Percentiles rank a stretch among this genome's conserved stretches.
Conservation (phyloP, 2,797 vertebrate species). For the Diplodus sargus region DNA sequence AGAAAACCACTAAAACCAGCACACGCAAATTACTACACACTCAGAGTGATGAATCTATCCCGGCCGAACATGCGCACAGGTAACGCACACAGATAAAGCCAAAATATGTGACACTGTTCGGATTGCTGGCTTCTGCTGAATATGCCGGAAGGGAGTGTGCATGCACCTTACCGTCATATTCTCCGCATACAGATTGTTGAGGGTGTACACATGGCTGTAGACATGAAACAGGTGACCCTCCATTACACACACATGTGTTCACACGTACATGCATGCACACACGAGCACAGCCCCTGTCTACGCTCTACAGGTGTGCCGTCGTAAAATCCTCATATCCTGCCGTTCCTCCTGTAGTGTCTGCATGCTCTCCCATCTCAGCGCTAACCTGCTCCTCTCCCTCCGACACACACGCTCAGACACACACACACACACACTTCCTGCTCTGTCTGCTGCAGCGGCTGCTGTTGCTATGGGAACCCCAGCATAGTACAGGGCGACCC, state of each 20-base stretch:
- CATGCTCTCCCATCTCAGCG: conserved; percentile 76
- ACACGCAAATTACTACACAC: neutral
- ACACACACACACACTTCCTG: conserved; percentile 78
- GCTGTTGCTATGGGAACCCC: conserved; percentile 88
- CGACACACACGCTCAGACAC: conserved; percentile 58
- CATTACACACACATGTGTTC: conserved; percentile 66
- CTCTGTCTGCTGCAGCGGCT: conserved; percentile 82
- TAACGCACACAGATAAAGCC: conserved; percentile 9
- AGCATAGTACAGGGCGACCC: conserved; percentile 82
- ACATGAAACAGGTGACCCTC: conserved; percentile 83
- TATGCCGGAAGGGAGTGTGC: conserved; percentile 33
- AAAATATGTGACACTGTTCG: neutral
- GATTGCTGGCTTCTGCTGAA: conserved; percentile 30
- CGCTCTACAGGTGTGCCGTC: conserved; percentile 77
- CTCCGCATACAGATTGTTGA: conserved; percentile 80
- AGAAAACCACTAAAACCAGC: conserved; percentile 30
- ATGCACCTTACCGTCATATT: conserved; percentile 83
- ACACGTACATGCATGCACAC: conserved; percentile 42
- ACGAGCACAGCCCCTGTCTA: conserved; percentile 44
- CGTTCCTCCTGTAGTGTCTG: conserved; percentile 63
- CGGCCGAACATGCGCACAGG: neutral
- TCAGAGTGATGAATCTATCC: neutral
- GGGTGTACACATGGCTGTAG: conserved; percentile 83
- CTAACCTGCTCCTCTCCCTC: conserved; percentile 75
- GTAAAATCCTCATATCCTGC: conserved; percentile 61